A percentile compares a stretch with the other conserved stretches of the same genome.
These are phyloP conservation scores for Hydroisotoma schaefferi DNA, from an alignment of 2,888 invertebrate genomes.

Conservation along the genomic window DNA sequence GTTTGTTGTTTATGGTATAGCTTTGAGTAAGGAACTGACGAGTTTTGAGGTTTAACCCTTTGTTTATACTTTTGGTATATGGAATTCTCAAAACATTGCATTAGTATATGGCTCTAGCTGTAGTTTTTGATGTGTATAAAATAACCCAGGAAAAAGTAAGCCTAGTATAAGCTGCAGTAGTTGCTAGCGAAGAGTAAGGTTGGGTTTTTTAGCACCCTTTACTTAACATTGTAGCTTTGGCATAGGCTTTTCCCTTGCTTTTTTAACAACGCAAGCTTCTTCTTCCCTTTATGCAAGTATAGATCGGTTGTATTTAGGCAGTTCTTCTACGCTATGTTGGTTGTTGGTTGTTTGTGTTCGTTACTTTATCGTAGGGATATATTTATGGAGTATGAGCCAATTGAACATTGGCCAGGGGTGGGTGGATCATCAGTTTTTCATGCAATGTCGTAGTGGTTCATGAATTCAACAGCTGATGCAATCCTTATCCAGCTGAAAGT, in stretches of 20 bases:
- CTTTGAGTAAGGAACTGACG: background rate
- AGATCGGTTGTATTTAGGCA: background rate
- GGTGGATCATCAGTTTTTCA: constrained; percentile 5
- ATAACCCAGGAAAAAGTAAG: no score
- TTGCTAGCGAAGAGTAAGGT: no score
- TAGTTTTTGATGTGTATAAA: no score
- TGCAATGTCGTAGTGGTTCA: background rate
- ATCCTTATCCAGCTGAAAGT: background rate
- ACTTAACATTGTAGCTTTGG: no score
- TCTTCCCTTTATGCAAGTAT: background rate
- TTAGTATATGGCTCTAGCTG: background rate
- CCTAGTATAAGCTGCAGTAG: no score
- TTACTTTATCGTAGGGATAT: background rate
- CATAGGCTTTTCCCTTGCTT: no score
- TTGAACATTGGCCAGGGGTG: constrained; percentile 1
- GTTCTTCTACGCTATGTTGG: background rate
- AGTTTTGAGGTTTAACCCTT: background rate
- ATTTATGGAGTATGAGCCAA: background rate
- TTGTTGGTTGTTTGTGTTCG: background rate
- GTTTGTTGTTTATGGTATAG: background rate
- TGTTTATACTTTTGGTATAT: background rate
- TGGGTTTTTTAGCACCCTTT: no score
- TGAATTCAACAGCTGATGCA: constrained; percentile 1
- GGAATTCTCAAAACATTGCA: background rate
- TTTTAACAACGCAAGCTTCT: background rate